A percentile compares a stretch with the other conserved stretches of the same genome.
Conservation (phyloP, 1,140 invertebrate genomes). For the Zaprionus gabonicus region DNA sequence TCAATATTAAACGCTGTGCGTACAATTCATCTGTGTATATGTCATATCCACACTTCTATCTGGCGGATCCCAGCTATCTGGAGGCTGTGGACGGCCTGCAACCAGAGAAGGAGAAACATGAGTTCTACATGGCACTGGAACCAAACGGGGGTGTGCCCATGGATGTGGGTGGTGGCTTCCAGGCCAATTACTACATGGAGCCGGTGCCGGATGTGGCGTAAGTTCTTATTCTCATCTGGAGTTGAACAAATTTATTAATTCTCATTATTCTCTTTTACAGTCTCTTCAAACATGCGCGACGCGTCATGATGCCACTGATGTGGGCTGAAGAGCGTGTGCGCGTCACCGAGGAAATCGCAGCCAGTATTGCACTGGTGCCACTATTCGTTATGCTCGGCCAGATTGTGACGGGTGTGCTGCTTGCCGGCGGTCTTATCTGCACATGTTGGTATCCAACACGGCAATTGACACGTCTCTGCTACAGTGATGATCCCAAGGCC, state of each 20-base stretch:
- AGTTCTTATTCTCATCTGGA: conserved; percentile 71
- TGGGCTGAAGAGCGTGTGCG: conserved; percentile 90
- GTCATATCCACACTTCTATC: conserved; percentile 94
- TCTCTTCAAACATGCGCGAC: conserved; percentile 85
- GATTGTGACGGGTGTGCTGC: conserved; percentile 68
- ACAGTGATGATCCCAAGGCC: conserved; percentile 75
- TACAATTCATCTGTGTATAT: conserved; percentile 91
- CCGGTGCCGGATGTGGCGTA: conserved; percentile 87
- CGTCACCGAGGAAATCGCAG: conserved; percentile 86
- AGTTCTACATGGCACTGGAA: conserved; percentile 90
- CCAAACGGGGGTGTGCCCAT: conserved; percentile 90
- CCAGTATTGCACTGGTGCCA: conserved; percentile 70
- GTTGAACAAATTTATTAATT: not conserved
- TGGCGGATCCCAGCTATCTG: conserved; percentile 89
- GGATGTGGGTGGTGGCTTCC: conserved; percentile 90
- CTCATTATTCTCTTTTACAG: conserved; percentile 84
- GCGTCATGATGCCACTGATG: conserved; percentile 90
- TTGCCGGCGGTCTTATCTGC: conserved; percentile 73
- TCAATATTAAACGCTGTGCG: conserved; percentile 89
- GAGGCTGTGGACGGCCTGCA: conserved; percentile 88
- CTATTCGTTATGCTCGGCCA: conserved; percentile 74
- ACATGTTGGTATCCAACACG: conserved; percentile 82
- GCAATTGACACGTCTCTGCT: conserved; percentile 63
- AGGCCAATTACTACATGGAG: conserved; percentile 90
- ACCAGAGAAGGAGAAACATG: conserved; percentile 89